These are phyloP conservation scores for Tanypteryx hageni DNA, from an alignment of 2,888 invertebrate genomes.

Conservation along the genomic window DNA sequence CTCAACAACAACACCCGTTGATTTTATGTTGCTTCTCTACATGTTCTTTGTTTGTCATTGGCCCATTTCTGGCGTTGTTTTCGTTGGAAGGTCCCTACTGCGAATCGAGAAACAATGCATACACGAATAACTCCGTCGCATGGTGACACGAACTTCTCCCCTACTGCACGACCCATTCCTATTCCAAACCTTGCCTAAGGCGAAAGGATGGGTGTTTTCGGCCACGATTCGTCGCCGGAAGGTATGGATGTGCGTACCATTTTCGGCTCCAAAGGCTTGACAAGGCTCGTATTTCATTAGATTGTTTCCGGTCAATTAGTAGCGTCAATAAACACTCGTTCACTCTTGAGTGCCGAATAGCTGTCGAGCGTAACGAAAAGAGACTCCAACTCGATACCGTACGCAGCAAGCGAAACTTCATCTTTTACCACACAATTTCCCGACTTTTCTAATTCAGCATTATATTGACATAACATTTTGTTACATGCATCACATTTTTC, in stretches of 20 bases:
- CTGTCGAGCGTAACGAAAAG: not conserved
- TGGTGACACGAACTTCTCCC: not conserved
- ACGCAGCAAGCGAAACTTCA: too few relatives aligned
- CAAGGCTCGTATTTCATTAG: not conserved
- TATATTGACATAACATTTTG: too few relatives aligned
- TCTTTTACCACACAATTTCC: too few relatives aligned
- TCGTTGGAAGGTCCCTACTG: not conserved
- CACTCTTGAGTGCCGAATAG: not conserved
- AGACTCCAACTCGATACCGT: too few relatives aligned
- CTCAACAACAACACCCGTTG: too few relatives aligned
- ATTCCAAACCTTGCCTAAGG: not conserved
- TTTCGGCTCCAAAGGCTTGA: not conserved
- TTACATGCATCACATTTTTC: too few relatives aligned
- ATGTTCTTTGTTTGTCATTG: not conserved
- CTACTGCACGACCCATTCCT: not conserved
- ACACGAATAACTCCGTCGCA: not conserved
- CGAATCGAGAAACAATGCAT: not conserved
- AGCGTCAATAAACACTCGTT: not conserved
- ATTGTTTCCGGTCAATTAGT: conserved; percentile 10
- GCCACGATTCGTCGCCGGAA: not conserved
- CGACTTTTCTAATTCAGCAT: too few relatives aligned
- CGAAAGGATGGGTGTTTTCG: not conserved
- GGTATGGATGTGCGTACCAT: not conserved
- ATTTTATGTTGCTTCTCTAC: too few relatives aligned
- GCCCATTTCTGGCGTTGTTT: not conserved